phyloP scores from a whole-genome alignment of 2,888 invertebrate species.

The Clistopyga incitator region DNA sequence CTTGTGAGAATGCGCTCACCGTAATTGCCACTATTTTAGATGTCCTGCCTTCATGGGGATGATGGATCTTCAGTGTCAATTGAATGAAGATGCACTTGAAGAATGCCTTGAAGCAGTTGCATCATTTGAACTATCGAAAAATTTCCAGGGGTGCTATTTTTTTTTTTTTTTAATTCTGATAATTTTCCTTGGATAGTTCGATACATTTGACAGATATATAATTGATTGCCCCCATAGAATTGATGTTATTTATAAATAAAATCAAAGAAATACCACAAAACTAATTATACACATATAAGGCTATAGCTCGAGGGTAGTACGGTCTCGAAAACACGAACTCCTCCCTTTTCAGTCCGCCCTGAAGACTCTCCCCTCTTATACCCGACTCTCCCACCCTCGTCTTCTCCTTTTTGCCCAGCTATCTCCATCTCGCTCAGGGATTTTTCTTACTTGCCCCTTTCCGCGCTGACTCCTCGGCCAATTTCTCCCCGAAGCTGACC shows the following conservation, averaged over 20 bases:
- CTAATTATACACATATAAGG: neutral
- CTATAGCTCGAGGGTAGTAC: neutral
- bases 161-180: too few relatives aligned
- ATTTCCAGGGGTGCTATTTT: too few relatives aligned
- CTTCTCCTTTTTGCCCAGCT: slow-evolving; percentile 34
- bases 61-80: too few relatives aligned
- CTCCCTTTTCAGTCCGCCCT: slow-evolving; percentile 15
- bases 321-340: slow-evolving; percentile 5
- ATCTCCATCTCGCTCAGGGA: slow-evolving; percentile 70
- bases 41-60: too few relatives aligned
- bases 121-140: too few relatives aligned
- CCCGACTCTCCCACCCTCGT: slow-evolving; percentile 28
- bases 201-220: neutral
- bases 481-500: slow-evolving; percentile 61
- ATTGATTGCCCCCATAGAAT: neutral
- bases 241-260: too few relatives aligned
- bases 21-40: neutral
- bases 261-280: neutral
- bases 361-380: slow-evolving; percentile 18
- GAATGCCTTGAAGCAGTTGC: neutral
- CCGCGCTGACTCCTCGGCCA: slow-evolving; percentile 59
- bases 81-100: too few relatives aligned
- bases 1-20: neutral
- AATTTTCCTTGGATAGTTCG: neutral
- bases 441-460: slow-evolving; percentile 79